phyloP scores from a whole-genome alignment of 2,113 vertebrate species.

The Ammodytes dubius region DNA sequence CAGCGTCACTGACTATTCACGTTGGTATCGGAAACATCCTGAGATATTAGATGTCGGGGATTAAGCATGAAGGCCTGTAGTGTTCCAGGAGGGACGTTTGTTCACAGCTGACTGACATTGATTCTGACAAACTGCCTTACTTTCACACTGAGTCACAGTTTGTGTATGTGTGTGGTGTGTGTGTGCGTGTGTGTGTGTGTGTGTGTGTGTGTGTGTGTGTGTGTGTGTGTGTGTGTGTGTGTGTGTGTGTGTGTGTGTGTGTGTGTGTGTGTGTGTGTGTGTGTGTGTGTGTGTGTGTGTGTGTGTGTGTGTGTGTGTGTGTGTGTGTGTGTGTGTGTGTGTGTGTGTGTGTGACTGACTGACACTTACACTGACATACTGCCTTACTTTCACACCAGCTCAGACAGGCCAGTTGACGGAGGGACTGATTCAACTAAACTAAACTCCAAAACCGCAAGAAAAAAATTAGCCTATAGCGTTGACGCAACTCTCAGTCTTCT shows the following conservation, averaged over 20 bases:
- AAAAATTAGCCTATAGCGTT: conserved; percentile 19
- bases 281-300: too few relatives aligned
- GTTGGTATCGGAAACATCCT: neutral
- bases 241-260: too few relatives aligned
- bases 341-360: too few relatives aligned
- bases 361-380: too few relatives aligned
- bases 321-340: too few relatives aligned
- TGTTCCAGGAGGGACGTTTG: conserved; percentile 20
- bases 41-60: neutral
- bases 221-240: too few relatives aligned
- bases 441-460: conserved; percentile 49
- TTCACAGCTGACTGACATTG: conserved; percentile 23
- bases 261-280: too few relatives aligned
- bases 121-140: conserved; percentile 53
- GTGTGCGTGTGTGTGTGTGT: too few relatives aligned
- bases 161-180: too few relatives aligned
- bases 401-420: conserved; percentile 17
- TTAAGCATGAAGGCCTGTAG: neutral
- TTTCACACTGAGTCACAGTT: conserved; percentile 14
- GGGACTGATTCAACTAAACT: conserved; percentile 35
- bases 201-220: too few relatives aligned
- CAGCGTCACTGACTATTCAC: neutral
- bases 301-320: too few relatives aligned
- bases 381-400: neutral
- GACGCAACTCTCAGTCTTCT: conserved; percentile 25